Base-by-base conservation (phyloP, 2,113 vertebrate species). In the Junco hyemalis region DNA sequence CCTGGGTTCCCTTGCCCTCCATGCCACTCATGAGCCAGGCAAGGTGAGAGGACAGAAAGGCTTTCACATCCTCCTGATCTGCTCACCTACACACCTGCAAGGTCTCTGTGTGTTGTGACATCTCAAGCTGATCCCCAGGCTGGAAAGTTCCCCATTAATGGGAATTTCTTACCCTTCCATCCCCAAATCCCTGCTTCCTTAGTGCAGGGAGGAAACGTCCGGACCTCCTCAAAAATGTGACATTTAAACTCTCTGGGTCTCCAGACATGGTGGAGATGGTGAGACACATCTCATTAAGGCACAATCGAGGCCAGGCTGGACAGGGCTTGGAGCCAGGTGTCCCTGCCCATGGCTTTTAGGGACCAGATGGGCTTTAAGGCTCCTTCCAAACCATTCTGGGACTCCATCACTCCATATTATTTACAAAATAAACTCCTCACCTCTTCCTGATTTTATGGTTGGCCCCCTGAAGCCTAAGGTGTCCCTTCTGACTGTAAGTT, bases 371-470 rank as follows among this genome's bases (percentile, higher is more conserved):
- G 21, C 31, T 64, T 38, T 11, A 15, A 21, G 28, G 23, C 0
- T 50, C 60, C 28, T 60, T 21, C 45, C 53, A 23, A 36, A 38
- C 22, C 51, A 6, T 45, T 38, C 51, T 28, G 36, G 23, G 44
- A 16, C 3, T 14, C 44, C 5, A 0, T 8, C 5, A 8, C 11
- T 21, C 33, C 16, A 1, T 6, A 8, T 38, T 33, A 42, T 28
- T 57, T 9, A 48, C 17, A 35, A 25, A 81, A 61, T 25, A 21
- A 66, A 63, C 33, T 16, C 33, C 51, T 70, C 40, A 7, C 22
- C 53, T 14, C 23, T 54, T 38, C 35, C 59, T 42, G 18, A 9
- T 66, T 6, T 45, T 9, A 6, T 10, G 12, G 17, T 31, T 77
- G n/a, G 14, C 11, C 11, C 12, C 24, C 15, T 70, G 26, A 81